phyloP scores from a whole-genome alignment of 2,797 vertebrate genomes.

The Argya squamiceps region DNA sequence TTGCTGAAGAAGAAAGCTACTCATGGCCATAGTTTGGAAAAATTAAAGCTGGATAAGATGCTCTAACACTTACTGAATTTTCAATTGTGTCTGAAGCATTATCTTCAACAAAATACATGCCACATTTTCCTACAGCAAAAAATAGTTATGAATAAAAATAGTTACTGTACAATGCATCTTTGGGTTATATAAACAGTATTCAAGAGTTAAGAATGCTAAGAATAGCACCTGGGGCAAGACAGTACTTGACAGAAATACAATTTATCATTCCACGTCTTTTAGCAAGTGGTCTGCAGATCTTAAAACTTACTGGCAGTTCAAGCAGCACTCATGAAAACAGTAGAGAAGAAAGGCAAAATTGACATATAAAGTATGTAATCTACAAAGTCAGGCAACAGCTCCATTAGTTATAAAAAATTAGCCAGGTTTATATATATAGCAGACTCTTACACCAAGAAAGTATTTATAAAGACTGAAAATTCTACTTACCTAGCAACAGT shows the following conservation, averaged over 20 bases:
- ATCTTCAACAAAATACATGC: conserved; percentile 99
- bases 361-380: not conserved
- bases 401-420: not conserved
- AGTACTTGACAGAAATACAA: not conserved
- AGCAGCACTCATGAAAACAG: not conserved
- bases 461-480: not conserved
- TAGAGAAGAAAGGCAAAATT: not conserved
- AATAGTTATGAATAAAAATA: not conserved
- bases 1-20: not conserved
- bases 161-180: not conserved
- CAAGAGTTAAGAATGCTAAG: not conserved
- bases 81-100: conserved; percentile 89
- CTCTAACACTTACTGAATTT: conserved; percentile 81
- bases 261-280: not conserved
- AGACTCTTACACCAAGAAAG: not conserved
- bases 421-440: not conserved
- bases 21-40: not conserved
- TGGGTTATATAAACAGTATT: not conserved
- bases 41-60: not conserved
- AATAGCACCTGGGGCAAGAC: not conserved
- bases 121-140: conserved; percentile 87
- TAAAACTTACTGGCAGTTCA: not conserved
- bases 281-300: not conserved
- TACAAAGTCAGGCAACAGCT: not conserved
- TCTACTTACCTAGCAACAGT: conserved; percentile 88